A percentile compares a stretch with the other conserved stretches of the same genome.
Conservation (phyloP, 2,888 invertebrate genomes). For the Rhodophaea formosa region DNA sequence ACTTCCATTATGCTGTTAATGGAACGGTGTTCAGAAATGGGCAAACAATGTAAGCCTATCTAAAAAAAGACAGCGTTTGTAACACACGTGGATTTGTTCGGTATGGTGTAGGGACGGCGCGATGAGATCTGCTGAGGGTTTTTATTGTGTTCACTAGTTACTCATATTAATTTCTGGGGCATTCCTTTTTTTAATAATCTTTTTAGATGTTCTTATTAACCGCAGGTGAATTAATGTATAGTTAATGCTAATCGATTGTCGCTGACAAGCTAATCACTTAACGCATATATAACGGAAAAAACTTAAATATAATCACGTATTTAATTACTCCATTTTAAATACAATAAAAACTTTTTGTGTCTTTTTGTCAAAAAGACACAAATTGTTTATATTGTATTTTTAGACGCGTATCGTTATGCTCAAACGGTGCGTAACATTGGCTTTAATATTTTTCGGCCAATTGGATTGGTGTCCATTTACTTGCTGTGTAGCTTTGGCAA, state of each 20-base stretch:
- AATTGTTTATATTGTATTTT: not conserved
- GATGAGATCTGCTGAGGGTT: not conserved
- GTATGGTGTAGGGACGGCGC: not conserved
- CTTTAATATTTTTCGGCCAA: constrained; percentile 1
- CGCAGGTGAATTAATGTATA: too few relatives aligned
- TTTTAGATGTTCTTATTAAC: too few relatives aligned
- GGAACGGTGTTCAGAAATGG: constrained; percentile 62
- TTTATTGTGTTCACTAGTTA: too few relatives aligned
- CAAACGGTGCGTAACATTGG: not conserved
- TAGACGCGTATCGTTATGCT: not conserved
- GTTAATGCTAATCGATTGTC: too few relatives aligned
- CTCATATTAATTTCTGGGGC: too few relatives aligned
- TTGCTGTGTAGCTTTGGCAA: constrained; percentile 1
- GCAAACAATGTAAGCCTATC: constrained; percentile 62
- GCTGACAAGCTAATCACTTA: too few relatives aligned
- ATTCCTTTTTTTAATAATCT: too few relatives aligned
- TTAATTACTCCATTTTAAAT: too few relatives aligned
- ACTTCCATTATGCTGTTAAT: constrained; percentile 73
- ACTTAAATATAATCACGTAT: too few relatives aligned
- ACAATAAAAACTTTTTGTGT: too few relatives aligned
- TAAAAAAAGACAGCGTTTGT: constrained; percentile 43
- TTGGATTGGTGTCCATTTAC: constrained; percentile 6
- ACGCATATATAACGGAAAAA: too few relatives aligned
- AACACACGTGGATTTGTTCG: constrained; percentile 31
- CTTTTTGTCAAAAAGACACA: not conserved